phyloP scores from a whole-genome alignment of 2,888 invertebrate species.

The Pediacus dermestoides region DNA sequence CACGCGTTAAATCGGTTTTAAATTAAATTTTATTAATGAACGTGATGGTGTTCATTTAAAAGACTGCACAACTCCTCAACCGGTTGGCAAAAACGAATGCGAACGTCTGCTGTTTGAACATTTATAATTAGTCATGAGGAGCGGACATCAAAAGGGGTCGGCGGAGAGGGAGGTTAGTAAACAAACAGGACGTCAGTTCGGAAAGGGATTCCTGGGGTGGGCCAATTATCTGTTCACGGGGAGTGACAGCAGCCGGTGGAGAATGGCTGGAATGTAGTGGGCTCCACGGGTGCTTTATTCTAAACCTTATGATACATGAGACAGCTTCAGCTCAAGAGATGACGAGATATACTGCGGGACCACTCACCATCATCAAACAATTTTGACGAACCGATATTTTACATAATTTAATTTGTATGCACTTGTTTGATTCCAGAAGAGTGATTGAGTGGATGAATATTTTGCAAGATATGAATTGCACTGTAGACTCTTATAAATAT shows the following conservation, averaged over 20 bases:
- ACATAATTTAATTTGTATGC: too few relatives aligned
- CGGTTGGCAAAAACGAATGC: slow-evolving; percentile 28
- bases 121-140: slow-evolving; percentile 25
- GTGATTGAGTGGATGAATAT: too few relatives aligned
- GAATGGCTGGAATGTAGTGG: slow-evolving; percentile 43
- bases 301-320: slow-evolving; percentile 40
- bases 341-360: slow-evolving; percentile 27
- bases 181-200: slow-evolving; percentile 45
- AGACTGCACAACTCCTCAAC: slow-evolving; percentile 1
- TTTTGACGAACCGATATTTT: too few relatives aligned
- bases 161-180: slow-evolving; percentile 29
- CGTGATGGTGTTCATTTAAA: background rate
- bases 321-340: slow-evolving; percentile 36
- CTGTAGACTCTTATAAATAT: too few relatives aligned
- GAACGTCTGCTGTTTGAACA: slow-evolving; percentile 22
- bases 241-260: slow-evolving; percentile 49
- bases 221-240: slow-evolving; percentile 54
- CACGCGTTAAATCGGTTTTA: too few relatives aligned
- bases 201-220: slow-evolving; percentile 51
- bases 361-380: slow-evolving; percentile 24
- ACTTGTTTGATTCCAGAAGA: too few relatives aligned
- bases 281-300: slow-evolving; percentile 41
- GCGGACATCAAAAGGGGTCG: slow-evolving; percentile 17
- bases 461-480: too few relatives aligned
- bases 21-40: slow-evolving; percentile 1